Percentiles rank a stretch among this genome's conserved stretches.
These are phyloP conservation scores for Belonocnema kinseyi DNA, from an alignment of 1,140 invertebrate species.

Conservation along the genomic window DNA sequence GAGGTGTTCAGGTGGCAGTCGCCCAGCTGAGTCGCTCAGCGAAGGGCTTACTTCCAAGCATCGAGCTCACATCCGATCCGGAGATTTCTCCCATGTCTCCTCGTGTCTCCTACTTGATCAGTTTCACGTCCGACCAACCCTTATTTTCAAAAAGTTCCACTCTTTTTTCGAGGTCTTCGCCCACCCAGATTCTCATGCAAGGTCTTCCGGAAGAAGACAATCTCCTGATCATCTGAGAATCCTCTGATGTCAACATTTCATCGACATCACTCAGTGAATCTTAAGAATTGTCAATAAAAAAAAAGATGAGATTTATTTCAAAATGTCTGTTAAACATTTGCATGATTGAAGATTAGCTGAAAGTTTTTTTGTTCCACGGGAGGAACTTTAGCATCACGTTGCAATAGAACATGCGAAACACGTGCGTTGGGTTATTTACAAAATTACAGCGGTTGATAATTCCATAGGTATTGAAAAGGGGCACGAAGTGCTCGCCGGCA, in stretches of 20 bases:
- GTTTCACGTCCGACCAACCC: background rate
- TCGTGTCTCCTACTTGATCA: background rate
- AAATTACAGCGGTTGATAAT: background rate
- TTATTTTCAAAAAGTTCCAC: background rate
- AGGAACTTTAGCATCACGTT: background rate
- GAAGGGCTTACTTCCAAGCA: slow-evolving; percentile 54
- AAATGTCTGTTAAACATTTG: background rate
- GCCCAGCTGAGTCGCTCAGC: slow-evolving; percentile 63
- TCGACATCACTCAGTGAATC: background rate
- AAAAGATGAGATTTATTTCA: background rate
- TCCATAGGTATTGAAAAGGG: background rate
- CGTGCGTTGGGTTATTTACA: slow-evolving; percentile 16
- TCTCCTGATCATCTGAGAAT: background rate
- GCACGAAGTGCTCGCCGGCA: background rate
- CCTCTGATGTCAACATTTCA: background rate
- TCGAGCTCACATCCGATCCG: slow-evolving; percentile 22
- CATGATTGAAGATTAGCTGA: background rate
- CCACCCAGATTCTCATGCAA: background rate
- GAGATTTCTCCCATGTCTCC: background rate
- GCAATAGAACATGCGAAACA: background rate
- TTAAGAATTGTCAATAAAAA: background rate
- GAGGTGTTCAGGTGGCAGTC: slow-evolving; percentile 64
- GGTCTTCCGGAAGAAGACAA: background rate
- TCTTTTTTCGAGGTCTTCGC: too few relatives aligned
- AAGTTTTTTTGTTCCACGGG: background rate